Evolutionary conservation across 2,888 invertebrate species (phyloP), one percentile per base, ranked within the genome.

Genomic region (Megamerina dolium): DNA sequence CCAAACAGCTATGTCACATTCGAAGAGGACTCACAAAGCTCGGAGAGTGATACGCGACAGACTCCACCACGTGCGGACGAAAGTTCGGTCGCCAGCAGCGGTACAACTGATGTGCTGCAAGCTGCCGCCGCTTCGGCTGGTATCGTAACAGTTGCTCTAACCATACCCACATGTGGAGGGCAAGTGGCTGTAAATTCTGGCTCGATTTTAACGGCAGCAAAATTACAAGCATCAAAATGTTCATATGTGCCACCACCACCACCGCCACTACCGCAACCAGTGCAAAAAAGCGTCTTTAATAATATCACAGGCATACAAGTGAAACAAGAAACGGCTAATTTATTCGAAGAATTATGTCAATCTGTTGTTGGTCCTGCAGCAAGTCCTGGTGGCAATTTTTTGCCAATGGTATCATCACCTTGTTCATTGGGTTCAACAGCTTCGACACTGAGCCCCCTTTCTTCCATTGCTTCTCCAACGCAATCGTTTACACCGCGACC

Each of bases 21-120:
- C 46, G 92, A 93, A 58, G 93, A 94, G 59, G 91, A 92, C 61
- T 87, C 87, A 8, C 87, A 88, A 51, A 92, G 89, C 65, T 85
- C 84, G 9, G 84, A 83, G 61, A 78, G 79, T 53, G 77, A 78
- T 50, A 77, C 78, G 16, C 66, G 73, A 48, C 72, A 73, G 60
- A 76, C 64, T 58, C 74, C 63, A 43, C 74, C 74, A 14, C 68
- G 71, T 16, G 62, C 73, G 43, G 77, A 43, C 75, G 76, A 3
- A 77, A 78, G 2, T 78, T 79, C 18, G 14, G 70, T 48, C 19
- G 18, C 36, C 9, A 5, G 41, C 2, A 8, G 41, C 1, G 31
- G 52, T 5, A 37, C 48, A 4, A 41, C 46, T 9, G 64, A 68
- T 54, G 77, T 80, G 23, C 60, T 82, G 21, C 82, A 82, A 60